These are phyloP conservation scores for Axinella damicornis DNA, from an alignment of 37 sponge, comb jelly and placozoan genomes.

Conservation along the genomic window DNA sequence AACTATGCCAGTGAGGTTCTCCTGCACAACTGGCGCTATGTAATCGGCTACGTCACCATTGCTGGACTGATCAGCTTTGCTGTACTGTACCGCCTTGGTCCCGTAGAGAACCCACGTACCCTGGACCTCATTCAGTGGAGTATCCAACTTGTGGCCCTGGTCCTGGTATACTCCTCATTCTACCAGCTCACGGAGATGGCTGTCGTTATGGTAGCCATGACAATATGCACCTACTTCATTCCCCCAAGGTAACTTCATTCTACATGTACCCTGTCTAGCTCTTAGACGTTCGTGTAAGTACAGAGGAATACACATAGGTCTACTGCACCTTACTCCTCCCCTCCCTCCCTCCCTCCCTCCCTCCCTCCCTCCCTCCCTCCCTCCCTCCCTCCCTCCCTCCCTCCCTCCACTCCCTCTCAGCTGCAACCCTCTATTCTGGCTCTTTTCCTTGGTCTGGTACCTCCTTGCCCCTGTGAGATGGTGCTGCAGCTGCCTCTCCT, in stretches of 20 bases:
- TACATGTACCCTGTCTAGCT: too few species aligned
- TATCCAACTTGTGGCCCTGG: conserved; percentile 54
- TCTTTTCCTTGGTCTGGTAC: not conserved
- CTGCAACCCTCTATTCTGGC: conserved; percentile 1
- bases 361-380: not conserved
- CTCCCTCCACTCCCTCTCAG: not conserved
- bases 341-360: not conserved
- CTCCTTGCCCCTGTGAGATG: not conserved
- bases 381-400: not conserved
- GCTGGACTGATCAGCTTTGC: conserved; percentile 77
- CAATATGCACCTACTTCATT: conserved; percentile 1
- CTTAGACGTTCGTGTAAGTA: too few species aligned
- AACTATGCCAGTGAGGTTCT: conserved; percentile 21
- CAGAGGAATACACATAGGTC: too few species aligned
- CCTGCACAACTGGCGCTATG: conserved; percentile 43
- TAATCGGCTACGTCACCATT: conserved; percentile 39
- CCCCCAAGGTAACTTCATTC: not conserved
- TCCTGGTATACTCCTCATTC: conserved; percentile 23
- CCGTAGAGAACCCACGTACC: conserved; percentile 35
- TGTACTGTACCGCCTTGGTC: conserved; percentile 57
- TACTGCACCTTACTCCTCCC: not conserved
- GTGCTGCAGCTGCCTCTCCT: conserved; percentile 8
- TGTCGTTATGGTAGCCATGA: conserved; percentile 1
- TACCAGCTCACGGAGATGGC: conserved; percentile 18
- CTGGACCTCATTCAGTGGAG: conserved; percentile 74